Base-by-base conservation (phyloP, 2,888 invertebrate species). In the Dasypogon diadema region DNA sequence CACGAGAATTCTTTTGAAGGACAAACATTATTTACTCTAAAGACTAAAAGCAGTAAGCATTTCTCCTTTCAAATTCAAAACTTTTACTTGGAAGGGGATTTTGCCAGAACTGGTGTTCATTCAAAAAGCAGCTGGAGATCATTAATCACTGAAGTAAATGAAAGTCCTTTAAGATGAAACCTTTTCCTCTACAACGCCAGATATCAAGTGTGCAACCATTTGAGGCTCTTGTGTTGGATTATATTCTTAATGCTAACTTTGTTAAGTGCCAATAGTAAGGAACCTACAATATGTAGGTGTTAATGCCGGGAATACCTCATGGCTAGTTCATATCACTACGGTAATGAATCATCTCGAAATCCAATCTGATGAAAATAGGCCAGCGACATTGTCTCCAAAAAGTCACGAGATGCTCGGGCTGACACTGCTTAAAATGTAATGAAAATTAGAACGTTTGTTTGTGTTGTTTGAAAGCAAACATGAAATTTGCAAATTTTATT, bases 161-260 rank as follows among this genome's bases (percentile, higher is more conserved):
- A 30, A 58, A 58, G 58, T 30, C 58, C 30, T 58, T 58, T 58
- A 26, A 58, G 30, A 26, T 30, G 30, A 14, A 58, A 58, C 58
- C 58, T 30, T 58, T 58, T 58, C 58, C 24, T 24, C 24, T 14
- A 2, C 0, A n/a, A 6, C 5, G 10, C 56, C 30, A 58, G 6
- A 30, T 58, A 58, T 26, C 58, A 58, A 58, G 58, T 58, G 58
- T 30, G 58, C 24, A 58, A 58, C 30, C 58, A 24, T 26, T n/a
- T 16, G 30, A 14, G 58, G 16, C 24, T 34, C 58, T 30, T 58
- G 30, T 58, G 30, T 30, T 5, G 30, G 58, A 26, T 58, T 58
- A 58, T 30, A 58, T 24, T 26, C 58, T 30, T 24, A 14, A 16
- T 24, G n/a, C 24, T 58, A 58, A 58, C 16, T 24, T 30, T 16